phyloP scores from a whole-genome alignment of 2,888 invertebrate genomes.

The Plutella xylostella region DNA sequence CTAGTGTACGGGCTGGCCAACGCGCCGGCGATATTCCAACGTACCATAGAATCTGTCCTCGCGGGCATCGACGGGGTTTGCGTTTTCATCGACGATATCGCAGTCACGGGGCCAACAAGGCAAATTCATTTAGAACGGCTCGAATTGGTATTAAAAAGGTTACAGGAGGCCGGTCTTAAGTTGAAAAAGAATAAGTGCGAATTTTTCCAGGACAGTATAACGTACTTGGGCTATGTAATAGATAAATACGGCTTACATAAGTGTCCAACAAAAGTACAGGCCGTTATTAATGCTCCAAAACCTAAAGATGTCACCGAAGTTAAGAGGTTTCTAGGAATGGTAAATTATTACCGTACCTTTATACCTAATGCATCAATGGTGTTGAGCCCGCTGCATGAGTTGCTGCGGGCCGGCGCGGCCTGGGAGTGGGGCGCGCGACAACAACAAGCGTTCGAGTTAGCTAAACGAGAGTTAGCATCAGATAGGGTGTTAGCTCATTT shows the following conservation, averaged over 20 bases:
- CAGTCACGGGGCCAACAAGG: not conserved
- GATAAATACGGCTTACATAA: slow-evolving; percentile 9
- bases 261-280: slow-evolving; percentile 6
- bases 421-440: slow-evolving; percentile 1
- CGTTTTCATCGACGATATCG: not conserved
- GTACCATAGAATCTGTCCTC: not conserved
- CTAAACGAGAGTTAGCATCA: slow-evolving; percentile 3
- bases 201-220: slow-evolving; percentile 3
- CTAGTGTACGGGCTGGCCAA: not conserved
- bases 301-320: slow-evolving; percentile 7
- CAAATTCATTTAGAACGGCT: slow-evolving; percentile 9
- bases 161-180: slow-evolving; percentile 8
- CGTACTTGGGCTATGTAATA: slow-evolving; percentile 8
- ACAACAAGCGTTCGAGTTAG: not conserved
- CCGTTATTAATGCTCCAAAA: not conserved
- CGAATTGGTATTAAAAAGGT: slow-evolving; percentile 11
- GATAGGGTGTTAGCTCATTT: slow-evolving; percentile 6
- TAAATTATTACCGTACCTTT: slow-evolving; percentile 6
- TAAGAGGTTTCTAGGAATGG: slow-evolving; percentile 11
- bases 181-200: slow-evolving; percentile 3
- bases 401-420: not conserved
- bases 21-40: not conserved
- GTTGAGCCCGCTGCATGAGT: not conserved
- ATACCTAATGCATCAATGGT: not conserved
- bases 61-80: not conserved